These are phyloP conservation scores for Aphaenogaster floridana DNA, from an alignment of 1,140 invertebrate species.

Conservation along the genomic window DNA sequence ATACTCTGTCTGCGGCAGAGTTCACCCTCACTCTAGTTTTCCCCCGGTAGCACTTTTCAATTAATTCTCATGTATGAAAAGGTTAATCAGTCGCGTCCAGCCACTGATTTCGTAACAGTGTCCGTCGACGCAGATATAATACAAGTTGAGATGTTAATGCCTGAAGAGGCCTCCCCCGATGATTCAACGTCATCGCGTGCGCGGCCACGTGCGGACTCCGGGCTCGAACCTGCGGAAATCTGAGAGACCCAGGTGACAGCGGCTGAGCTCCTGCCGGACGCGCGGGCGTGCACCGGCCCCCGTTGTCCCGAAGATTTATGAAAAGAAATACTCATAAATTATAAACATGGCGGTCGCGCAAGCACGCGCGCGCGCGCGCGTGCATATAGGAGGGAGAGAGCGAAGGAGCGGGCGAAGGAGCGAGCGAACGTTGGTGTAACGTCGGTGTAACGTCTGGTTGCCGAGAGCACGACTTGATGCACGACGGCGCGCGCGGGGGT, in stretches of 20 bases:
- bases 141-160: background rate
- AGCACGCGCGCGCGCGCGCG: background rate
- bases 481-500: conserved; percentile 55
- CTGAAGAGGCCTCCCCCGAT: background rate
- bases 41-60: background rate
- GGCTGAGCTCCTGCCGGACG: conserved; percentile 63
- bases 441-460: conserved; percentile 23
- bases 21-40: background rate
- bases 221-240: conserved; percentile 50
- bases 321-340: conserved; percentile 80
- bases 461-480: conserved; percentile 64
- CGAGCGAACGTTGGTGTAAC: conserved; percentile 16
- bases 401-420: background rate
- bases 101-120: background rate
- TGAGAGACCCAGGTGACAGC: conserved; percentile 61
- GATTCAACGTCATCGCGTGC: conserved; percentile 4
- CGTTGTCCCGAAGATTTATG: conserved; percentile 77
- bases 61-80: background rate
- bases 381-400: background rate
- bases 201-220: background rate
- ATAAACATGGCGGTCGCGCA: conserved; percentile 66
- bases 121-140: background rate
- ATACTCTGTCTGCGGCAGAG: background rate
- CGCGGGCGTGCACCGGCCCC: conserved; percentile 20
- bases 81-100: background rate